Base-by-base conservation (phyloP, 2,888 invertebrate species). In the Noctua janthina region DNA sequence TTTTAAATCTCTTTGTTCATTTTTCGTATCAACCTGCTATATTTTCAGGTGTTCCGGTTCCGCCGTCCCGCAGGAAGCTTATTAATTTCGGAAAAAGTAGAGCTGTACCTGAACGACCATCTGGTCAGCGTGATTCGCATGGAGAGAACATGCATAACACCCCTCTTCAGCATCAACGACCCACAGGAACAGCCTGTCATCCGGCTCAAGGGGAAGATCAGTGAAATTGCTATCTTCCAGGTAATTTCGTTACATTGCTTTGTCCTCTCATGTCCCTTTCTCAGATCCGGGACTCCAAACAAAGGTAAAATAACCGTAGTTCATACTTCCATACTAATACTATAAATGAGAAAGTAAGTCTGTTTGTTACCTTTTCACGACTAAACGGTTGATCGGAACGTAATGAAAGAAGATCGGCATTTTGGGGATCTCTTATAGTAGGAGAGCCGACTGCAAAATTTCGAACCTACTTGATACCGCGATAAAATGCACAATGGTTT, bases 41-140 rank as follows among this genome's bases (percentile, higher is more conserved):
- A n/a, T 68, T 76, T n/a, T 43, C 90, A 94, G 95, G 91, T 94
- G 78, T 91, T 94, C 39, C 88, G 89, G 29, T 91, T 94, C 29
- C 91, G 92, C 0, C 91, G 94, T 0, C 93, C 94, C n/a, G 0
- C 0, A 6, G 77, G 78, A 1, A 90, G 88, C 86, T 91, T 92
- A 2, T 91, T 92, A 78, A 92, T 93, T 0, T 82, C 89, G 0
- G 91, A 93, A 81, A 94, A 94, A 89, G 92, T 95, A 93, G 92
- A 94, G 72, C 92, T 95, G 74, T 73, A 72, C 3, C 84, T 94
- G 74, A 79, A 89, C 49, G 92, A 92, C 7, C 66, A 76, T 81
- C 86, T 93, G 79, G 92, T 88, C 15, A 91, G 92, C 84, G 83
- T 93, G 39, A 92, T 95, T 64, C 90, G 93, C 46, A 91, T 92